Percentiles rank a stretch among this genome's conserved stretches.
Evolutionary conservation across 1,140 invertebrate genomes (phyloP).

Genomic region (Spodoptera frugiperda): DNA sequence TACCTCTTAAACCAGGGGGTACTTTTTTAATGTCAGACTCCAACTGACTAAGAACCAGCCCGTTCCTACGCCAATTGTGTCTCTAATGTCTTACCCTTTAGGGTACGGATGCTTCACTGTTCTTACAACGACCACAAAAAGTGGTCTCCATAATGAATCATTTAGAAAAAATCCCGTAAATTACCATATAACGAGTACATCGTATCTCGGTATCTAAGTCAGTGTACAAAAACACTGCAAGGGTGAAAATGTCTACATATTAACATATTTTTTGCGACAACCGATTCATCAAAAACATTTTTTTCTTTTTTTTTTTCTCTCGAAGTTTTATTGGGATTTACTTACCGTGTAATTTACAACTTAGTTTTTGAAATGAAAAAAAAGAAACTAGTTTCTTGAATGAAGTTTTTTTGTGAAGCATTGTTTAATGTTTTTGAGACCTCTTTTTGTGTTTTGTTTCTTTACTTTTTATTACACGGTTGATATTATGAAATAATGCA

Average conservation of each 20-base stretch:
- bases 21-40: too few relatives aligned
- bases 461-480: background rate
- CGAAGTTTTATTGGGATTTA: slow-evolving; percentile 43
- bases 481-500: background rate
- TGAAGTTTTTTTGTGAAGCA: background rate
- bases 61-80: too few relatives aligned
- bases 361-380: slow-evolving; percentile 22
- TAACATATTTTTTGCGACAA: slow-evolving; percentile 44
- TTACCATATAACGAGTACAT: slow-evolving; percentile 58
- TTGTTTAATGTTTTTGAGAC: background rate
- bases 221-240: slow-evolving; percentile 39
- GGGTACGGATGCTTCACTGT: background rate
- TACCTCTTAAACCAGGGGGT: too few relatives aligned
- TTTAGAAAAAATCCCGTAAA: slow-evolving; percentile 29
- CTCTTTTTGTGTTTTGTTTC: background rate
- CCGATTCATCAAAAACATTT: slow-evolving; percentile 19
- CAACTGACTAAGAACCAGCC: too few relatives aligned
- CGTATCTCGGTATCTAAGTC: slow-evolving; percentile 61
- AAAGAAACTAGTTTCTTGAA: slow-evolving; percentile 25
- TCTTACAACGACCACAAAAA: slow-evolving; percentile 7
- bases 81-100: background rate
- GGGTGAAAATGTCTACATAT: slow-evolving; percentile 4
- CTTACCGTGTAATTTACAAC: slow-evolving; percentile 63
- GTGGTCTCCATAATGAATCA: slow-evolving; percentile 1
- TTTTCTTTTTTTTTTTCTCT: slow-evolving; percentile 13